Evolutionary conservation across 2,113 vertebrate genomes (phyloP).

Genomic region (Turnix velox): DNA sequence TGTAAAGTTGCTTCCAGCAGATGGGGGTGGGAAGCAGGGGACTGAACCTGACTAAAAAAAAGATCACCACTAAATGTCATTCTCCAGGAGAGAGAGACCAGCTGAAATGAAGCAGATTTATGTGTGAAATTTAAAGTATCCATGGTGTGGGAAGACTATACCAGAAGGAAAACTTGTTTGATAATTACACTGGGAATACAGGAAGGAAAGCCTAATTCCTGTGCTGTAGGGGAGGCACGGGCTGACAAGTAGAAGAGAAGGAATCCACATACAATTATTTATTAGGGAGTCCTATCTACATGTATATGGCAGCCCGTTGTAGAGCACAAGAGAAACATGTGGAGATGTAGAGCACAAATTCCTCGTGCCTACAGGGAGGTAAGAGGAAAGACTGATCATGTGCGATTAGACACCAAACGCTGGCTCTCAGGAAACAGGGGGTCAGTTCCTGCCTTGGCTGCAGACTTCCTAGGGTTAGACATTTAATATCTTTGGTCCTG

Average conservation of each 20-base stretch:
- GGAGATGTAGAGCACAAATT: slow-evolving; percentile 39
- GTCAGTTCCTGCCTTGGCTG: slow-evolving; percentile 43
- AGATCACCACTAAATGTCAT: slow-evolving; percentile 34
- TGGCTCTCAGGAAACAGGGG: slow-evolving; percentile 21
- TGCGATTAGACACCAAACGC: background rate
- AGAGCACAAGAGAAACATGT: background rate
- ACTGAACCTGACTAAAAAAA: slow-evolving; percentile 51
- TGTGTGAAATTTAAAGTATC: slow-evolving; percentile 37
- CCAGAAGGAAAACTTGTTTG: slow-evolving; percentile 10
- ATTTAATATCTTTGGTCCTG: slow-evolving; percentile 31
- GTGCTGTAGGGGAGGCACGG: background rate
- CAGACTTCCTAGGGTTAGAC: slow-evolving; percentile 28
- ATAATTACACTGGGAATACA: slow-evolving; percentile 33
- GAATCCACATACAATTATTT: background rate
- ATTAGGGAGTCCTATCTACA: slow-evolving; percentile 18
- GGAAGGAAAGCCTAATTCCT: slow-evolving; percentile 29
- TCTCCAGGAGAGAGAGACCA: slow-evolving; percentile 10
- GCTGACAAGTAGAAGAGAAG: slow-evolving; percentile 36
- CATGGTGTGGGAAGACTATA: background rate
- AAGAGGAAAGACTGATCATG: slow-evolving; percentile 56
- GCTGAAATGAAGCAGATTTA: slow-evolving; percentile 46
- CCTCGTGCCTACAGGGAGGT: slow-evolving; percentile 45
- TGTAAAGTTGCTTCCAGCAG: slow-evolving; percentile 50
- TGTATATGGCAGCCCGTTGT: background rate
- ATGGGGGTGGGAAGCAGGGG: slow-evolving; percentile 29